phyloP scores from a whole-genome alignment of 1,140 invertebrate species.

The Planococcus citri region DNA sequence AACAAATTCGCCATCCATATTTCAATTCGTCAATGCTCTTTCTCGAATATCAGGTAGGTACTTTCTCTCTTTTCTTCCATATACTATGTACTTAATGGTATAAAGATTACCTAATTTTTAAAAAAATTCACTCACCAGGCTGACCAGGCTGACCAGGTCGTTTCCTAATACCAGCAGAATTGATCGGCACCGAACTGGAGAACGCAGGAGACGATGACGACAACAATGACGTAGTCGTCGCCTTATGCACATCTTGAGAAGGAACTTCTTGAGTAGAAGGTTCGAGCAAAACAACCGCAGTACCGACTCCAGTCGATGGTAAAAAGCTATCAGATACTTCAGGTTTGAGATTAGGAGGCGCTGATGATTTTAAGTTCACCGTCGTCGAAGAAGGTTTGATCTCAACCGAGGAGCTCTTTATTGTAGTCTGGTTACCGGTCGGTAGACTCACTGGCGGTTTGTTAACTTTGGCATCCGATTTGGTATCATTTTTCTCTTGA shows the following conservation, averaged over 20 bases:
- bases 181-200: neutral
- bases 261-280: conserved; percentile 27
- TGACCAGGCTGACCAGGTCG: conserved; percentile 10
- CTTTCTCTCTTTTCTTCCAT: no score
- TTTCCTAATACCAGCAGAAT: neutral
- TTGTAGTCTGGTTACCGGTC: conserved; percentile 22
- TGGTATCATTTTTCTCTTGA: conserved; percentile 27
- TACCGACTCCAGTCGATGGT: conserved; percentile 33
- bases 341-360: conserved; percentile 30
- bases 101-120: no score
- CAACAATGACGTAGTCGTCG: conserved; percentile 22
- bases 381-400: conserved; percentile 25
- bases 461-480: conserved; percentile 23
- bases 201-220: no score
- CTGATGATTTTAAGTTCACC: conserved; percentile 23
- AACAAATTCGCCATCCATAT: no score
- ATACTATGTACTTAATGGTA: no score
- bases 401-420: conserved; percentile 28
- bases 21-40: no score
- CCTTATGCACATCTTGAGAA: conserved; percentile 26
- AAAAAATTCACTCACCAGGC: neutral
- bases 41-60: no score
- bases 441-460: conserved; percentile 28
- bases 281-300: conserved; percentile 26
- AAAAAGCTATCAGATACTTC: conserved; percentile 30